Conservation (phyloP, 2,797 vertebrate genomes). For the Tarsius wallacei region DNA sequence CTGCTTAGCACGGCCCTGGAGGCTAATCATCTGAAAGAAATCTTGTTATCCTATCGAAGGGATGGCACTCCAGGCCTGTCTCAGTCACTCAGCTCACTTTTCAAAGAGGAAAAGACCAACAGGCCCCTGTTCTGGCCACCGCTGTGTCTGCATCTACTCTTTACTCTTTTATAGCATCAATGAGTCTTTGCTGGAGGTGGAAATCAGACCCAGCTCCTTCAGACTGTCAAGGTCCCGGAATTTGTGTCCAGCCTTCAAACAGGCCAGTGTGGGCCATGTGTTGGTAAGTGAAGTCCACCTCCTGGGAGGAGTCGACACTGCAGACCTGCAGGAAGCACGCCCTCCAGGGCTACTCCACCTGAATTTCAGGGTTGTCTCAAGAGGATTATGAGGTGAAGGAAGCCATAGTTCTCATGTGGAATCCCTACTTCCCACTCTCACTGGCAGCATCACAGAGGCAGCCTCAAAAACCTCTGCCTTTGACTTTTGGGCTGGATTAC, state of each 20-base stretch:
- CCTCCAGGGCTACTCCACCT: not conserved
- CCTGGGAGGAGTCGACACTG: not conserved
- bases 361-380: not conserved
- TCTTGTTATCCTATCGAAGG: not conserved
- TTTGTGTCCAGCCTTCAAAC: not conserved
- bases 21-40: not conserved
- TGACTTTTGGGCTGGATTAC: not conserved
- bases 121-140: not conserved
- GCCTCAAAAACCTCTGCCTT: not conserved
- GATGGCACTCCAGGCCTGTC: not conserved
- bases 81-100: not conserved
- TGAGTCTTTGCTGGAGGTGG: not conserved
- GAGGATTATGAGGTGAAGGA: not conserved
- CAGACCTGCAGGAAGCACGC: not conserved
- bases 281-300: not conserved
- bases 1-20: accelerated
- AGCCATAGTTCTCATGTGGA: no score
- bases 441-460: not conserved
- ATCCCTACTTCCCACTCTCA: not conserved
- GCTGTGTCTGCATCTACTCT: not conserved
- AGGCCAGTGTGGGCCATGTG: not conserved
- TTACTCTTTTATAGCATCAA: not conserved
- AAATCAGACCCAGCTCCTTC: not conserved
- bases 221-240: not conserved
- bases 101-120: not conserved